Evolutionary conservation across 2,888 invertebrate species (phyloP).

Genomic region (Amiota minor): DNA sequence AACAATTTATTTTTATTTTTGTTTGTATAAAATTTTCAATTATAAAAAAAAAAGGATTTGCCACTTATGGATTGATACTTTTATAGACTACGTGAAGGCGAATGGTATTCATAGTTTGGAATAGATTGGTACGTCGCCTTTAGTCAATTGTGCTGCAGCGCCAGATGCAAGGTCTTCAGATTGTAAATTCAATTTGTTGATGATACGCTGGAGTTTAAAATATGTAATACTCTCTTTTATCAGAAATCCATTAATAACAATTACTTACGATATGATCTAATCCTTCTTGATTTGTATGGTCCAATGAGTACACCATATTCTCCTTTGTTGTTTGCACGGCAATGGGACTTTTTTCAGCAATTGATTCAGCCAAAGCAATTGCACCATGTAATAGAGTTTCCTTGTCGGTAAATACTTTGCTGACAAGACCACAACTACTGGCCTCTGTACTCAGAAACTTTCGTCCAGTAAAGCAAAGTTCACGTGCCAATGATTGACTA

Average conservation of each 20-base stretch:
- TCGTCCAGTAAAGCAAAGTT: slow-evolving; percentile 90
- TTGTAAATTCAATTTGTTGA: slow-evolving; percentile 91
- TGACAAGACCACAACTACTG: slow-evolving; percentile 86
- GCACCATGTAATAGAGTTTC: slow-evolving; percentile 80
- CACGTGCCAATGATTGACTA: slow-evolving; percentile 88
- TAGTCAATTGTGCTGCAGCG: slow-evolving; percentile 81
- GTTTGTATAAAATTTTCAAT: too few relatives aligned
- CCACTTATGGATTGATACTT: not conserved
- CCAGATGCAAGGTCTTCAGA: slow-evolving; percentile 91
- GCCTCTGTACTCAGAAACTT: slow-evolving; percentile 89
- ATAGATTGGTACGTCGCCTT: slow-evolving; percentile 81
- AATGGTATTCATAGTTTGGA: slow-evolving; percentile 79
- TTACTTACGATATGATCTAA: slow-evolving; percentile 90
- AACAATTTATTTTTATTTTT: too few relatives aligned
- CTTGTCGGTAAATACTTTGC: slow-evolving; percentile 72
- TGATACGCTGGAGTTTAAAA: slow-evolving; percentile 78
- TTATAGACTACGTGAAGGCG: slow-evolving; percentile 59
- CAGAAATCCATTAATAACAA: not conserved
- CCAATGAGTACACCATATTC: slow-evolving; percentile 88
- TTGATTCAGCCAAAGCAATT: slow-evolving; percentile 82
- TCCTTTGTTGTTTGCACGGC: slow-evolving; percentile 94
- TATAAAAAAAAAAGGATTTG: too few relatives aligned
- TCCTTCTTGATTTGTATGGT: slow-evolving; percentile 89
- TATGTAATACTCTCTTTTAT: not conserved
- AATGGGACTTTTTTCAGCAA: slow-evolving; percentile 93